Base-by-base conservation (phyloP, 2,113 vertebrate genomes). In the Mungos mungo region DNA sequence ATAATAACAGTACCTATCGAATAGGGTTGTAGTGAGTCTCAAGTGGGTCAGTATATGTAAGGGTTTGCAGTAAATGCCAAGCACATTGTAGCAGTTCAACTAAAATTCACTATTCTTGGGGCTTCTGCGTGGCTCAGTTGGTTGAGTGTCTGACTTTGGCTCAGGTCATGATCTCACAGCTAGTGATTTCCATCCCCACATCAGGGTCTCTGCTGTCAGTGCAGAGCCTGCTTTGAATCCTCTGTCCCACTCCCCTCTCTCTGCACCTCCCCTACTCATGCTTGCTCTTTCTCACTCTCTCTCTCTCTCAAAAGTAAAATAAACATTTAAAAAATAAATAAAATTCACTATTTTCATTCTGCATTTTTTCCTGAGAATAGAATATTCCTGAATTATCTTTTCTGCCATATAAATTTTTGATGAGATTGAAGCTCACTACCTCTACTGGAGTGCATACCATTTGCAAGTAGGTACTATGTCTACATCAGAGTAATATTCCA, bases 301-400 rank as follows among this genome's bases (percentile, higher is more conserved):
- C 54, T 60, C 57, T 23, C 7, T 23, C 57, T 60, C 57, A 21
- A 60, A 60, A 60, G 9, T 60, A 60, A 60, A 23, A 60, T 60
- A 60, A 60, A 23, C 19, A 60, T 23, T 15, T 54, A 54, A 54
- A 3, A 54, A 54, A 54, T 14, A 54, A 54, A 54, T 54, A 54
- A 54, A 54, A 54, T 54, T 54, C 52, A 54, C 52, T 54, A 54
- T 82, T 96, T 10, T 92, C 41, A 96, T 90, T 83, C 31, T 68
- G 15, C n/a, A 12, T 76, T 68, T 35, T 85, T 93, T 95, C 57
- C 18, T 94, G 52, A 94, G 85, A 80, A 35, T 41, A 81, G 38
- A 85, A 63, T 96, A 88, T 91, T 77, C 47, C 41, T 92, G 41
- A 93, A 92, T 80, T 52, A 76, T 41, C 47, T 85, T 92, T 92